Evolutionary conservation across 1,140 invertebrate species (phyloP), one percentile per base, ranked within the genome.

Genomic region (Thaumetopoea pityocampa): DNA sequence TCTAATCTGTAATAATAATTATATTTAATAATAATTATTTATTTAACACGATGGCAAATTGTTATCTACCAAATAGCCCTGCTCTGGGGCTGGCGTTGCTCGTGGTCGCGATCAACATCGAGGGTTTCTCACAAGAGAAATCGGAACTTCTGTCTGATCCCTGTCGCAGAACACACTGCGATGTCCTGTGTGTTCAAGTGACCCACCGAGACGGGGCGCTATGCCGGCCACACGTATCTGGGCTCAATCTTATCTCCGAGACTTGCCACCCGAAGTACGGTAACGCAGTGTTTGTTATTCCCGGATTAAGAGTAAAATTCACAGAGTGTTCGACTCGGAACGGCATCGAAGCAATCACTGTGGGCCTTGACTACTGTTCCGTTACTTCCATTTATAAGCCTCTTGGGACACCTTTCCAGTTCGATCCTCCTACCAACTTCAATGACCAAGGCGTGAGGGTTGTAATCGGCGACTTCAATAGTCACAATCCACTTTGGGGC

Each of bases 201-300:
- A 18, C 17, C 6, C 17, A 18, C 17, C 17, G 17, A 18, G 17
- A 18, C 4, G n/a, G 5, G 6, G 3, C 8, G 4, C 30, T n/a
- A n/a, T 18, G 8, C 4, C 17, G 30, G 17, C 17, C 17, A 18
- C 6, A 33, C 22, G 27, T 37, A 8, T 7, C 20, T 7, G 34
- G 34, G 7, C 11, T 37, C 5, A n/a, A 6, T 5, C 24, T 37
- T 24, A 37, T 26, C 16, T 22, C 38, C 4, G 34, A 36, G 12
- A 36, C 17, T 5, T 9, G 7, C 2, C 34, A 36, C 23, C 22
- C 20, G 6, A 11, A 36, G 23, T 15, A 41, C 9, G 27, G 38
- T 8, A 32, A 15, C 19, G 29, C 40, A 6, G 10, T 42, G 3
- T 42, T 42, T 24, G 29, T 27, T 7, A 18, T 7, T 17, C 20